Conservation (phyloP, 2,797 vertebrate species). For the Petrocephalus schoutedeni region DNA sequence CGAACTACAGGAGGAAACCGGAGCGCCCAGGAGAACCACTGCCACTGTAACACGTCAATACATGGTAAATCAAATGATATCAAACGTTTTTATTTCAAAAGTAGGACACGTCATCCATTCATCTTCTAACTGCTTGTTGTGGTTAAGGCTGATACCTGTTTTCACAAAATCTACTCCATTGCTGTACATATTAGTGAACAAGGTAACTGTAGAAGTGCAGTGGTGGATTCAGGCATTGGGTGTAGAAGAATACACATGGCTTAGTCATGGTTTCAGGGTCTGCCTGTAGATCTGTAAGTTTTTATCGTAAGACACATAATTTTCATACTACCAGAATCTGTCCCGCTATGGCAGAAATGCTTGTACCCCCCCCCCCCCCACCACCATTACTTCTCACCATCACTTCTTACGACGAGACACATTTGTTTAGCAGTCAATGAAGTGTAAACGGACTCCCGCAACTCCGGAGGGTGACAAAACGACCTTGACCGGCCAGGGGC, state of each 20-base stretch:
- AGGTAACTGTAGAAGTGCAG: not conserved
- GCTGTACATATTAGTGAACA: not conserved
- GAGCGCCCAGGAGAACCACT: too few species aligned
- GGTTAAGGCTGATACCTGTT: too few species aligned
- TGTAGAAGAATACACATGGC: not conserved
- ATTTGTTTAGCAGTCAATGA: slow-evolving; percentile 19
- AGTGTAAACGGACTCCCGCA: not conserved
- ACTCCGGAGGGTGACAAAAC: slow-evolving; percentile 3
- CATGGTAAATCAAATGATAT: too few species aligned
- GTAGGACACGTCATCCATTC: not conserved
- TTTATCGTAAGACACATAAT: not conserved
- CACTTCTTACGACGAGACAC: slow-evolving; percentile 21
- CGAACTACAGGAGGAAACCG: too few species aligned
- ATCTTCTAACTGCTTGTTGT: not conserved
- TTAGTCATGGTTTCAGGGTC: not conserved
- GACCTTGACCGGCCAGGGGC: slow-evolving; percentile 36
- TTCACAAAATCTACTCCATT: not conserved
- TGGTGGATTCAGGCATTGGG: not conserved
- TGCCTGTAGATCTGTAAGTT: not conserved
- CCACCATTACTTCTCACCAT: not conserved
- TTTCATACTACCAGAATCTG: not conserved
- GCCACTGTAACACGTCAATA: too few species aligned
- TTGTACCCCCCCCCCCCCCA: not conserved
- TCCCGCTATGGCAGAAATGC: not conserved
- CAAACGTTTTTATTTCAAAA: too few species aligned